Evolutionary conservation across 2,797 vertebrate genomes (phyloP).

Genomic region (Pteronotus mesoamericanus): DNA sequence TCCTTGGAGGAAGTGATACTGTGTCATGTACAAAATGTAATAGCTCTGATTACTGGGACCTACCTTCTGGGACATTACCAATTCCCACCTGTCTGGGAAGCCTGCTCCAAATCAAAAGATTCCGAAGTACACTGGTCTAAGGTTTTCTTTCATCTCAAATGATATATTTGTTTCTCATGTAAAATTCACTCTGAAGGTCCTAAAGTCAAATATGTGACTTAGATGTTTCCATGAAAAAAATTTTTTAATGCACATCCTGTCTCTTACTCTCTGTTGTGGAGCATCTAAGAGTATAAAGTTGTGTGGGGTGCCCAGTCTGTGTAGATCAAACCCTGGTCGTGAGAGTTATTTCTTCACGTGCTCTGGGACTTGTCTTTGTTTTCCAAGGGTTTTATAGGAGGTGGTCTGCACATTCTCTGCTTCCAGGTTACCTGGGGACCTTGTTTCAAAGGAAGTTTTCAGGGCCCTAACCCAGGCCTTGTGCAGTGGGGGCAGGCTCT

Average conservation of each 20-base stretch:
- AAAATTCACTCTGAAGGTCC: constrained; percentile 50
- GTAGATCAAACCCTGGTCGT: background rate
- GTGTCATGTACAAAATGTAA: constrained; percentile 21
- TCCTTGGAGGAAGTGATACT: constrained; percentile 23
- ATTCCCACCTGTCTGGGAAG: constrained; percentile 17
- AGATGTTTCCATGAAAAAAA: background rate
- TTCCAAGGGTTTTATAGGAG: background rate
- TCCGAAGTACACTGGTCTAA: background rate
- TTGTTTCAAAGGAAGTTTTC: background rate
- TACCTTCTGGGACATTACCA: constrained; percentile 2
- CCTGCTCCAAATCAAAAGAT: background rate
- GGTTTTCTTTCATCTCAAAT: constrained; percentile 55
- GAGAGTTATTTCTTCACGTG: background rate
- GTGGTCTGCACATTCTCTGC: background rate
- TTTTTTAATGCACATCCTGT: background rate
- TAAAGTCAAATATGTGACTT: constrained; percentile 29
- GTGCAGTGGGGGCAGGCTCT: background rate
- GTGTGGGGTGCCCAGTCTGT: background rate
- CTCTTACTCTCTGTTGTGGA: background rate
- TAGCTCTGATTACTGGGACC: background rate
- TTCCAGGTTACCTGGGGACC: background rate
- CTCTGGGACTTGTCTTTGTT: background rate
- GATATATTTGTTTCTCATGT: constrained; percentile 37
- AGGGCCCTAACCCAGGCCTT: background rate
- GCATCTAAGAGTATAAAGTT: background rate